Evolutionary conservation across 2,888 invertebrate genomes (phyloP), one percentile per base, ranked within the genome.

Genomic region (Plagodis dolabraria): DNA sequence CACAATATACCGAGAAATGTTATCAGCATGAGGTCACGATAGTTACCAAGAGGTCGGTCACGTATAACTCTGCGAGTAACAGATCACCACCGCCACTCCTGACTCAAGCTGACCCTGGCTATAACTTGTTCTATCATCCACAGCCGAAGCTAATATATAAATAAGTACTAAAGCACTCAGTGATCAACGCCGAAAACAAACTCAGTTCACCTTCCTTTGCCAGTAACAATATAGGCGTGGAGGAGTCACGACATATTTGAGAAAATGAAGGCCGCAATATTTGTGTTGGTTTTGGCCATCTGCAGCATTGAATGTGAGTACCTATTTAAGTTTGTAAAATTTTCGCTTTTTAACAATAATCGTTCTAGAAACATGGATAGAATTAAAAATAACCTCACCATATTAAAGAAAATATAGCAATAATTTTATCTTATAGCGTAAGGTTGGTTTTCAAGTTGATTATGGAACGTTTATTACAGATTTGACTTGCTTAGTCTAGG

Each of bases 251-350:
- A 60, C 51, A 44, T 44, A 52, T 47, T 35, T 49, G 36, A 52
- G 70, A 83, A 59, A 66, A 88, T 92, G 92, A 90, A 86, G 83
- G 65, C 74, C 52, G 71, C 61, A 22, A 63, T 72, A 35, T 68
- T 85, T 68, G 68, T 86, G 70, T 74, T 90, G 65, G 70, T 90
- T 62, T 77, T 86, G 58, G 74, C 75, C 59, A 74, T 87, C 67
- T 84, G 77, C 72, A 81, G 77, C 59, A 77, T 77, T 60, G 80
- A 91, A 79, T 85, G 91, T 89, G 65, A 90, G 89, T 89, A n/a
- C n/a, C n/a, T n/a, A 79, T 62, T 70, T 9, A 34, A 9, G 7
- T 46, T 56, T 53, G 45, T 54, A 22, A 22, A 1, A 22, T 22
- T 22, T 22, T 22, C 22, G 22, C 22, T 22, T 22, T 22, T 22